Percentiles rank a stretch among this genome's conserved stretches.
phyloP scores from a whole-genome alignment of 2,797 vertebrate genomes.

The Buphagus erythrorhynchus region DNA sequence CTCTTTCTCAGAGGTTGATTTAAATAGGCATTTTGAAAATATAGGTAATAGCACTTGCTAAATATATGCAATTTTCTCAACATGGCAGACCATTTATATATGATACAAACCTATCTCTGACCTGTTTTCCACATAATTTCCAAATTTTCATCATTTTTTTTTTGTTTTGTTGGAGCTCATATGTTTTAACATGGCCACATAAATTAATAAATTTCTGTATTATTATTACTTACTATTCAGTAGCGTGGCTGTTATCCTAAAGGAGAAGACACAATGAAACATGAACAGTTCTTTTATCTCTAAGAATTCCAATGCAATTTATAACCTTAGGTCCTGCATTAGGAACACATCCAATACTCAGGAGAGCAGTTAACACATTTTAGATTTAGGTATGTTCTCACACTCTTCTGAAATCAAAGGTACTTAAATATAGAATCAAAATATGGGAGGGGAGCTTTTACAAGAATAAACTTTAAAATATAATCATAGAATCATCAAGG shows the following conservation, averaged over 20 bases:
- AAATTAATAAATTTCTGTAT: background rate
- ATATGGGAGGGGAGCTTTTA: background rate
- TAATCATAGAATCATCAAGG: background rate
- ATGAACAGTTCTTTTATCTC: background rate
- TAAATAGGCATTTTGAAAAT: background rate
- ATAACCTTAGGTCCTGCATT: background rate
- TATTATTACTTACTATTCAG: background rate
- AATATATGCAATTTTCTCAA: background rate
- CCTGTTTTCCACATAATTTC: background rate
- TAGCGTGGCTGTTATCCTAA: background rate
- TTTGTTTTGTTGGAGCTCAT: background rate
- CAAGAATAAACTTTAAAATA: background rate
- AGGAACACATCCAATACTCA: background rate
- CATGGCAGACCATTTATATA: background rate
- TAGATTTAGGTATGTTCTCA: background rate
- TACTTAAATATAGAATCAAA: background rate
- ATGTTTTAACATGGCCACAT: background rate
- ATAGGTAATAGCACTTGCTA: background rate
- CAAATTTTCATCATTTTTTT: background rate
- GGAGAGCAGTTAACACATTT: background rate
- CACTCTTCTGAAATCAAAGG: background rate
- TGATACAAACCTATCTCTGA: background rate
- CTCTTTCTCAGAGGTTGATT: background rate
- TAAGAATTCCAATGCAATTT: background rate
- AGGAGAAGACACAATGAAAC: background rate